Conservation (phyloP, 2,797 vertebrate genomes). For the Neopelma chrysocephalum region DNA sequence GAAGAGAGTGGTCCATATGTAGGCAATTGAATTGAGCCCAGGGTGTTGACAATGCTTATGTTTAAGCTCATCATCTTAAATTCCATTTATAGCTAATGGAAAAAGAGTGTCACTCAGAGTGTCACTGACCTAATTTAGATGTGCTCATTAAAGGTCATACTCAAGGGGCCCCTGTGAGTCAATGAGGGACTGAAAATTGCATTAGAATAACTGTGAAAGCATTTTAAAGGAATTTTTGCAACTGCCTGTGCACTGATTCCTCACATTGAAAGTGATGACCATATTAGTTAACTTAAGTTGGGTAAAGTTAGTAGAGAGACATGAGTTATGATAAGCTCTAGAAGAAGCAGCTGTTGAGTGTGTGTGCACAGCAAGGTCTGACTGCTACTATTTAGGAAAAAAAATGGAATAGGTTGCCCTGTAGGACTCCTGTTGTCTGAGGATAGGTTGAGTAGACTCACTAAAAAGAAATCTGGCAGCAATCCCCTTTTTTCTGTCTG, state of each 20-base stretch:
- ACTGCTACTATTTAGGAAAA: conserved; percentile 6
- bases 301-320: neutral
- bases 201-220: neutral
- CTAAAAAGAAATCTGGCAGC: neutral
- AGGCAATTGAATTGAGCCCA: neutral
- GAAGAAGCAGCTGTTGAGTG: conserved; percentile 22
- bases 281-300: neutral
- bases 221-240: neutral
- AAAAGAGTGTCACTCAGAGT: neutral
- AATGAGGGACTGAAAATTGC: neutral
- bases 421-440: neutral
- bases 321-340: conserved; percentile 17
- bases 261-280: neutral
- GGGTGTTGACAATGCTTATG: neutral
- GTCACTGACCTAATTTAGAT: conserved; percentile 26
- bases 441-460: neutral
- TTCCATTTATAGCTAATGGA: neutral
- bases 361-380: neutral
- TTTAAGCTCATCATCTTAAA: neutral
- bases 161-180: neutral
- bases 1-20: neutral
- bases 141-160: neutral
- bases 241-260: neutral
- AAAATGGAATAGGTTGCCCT: neutral
- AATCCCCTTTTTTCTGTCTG: neutral